A percentile compares a stretch with the other conserved stretches of the same genome.
phyloP scores from a whole-genome alignment of 2,797 vertebrate species.

The Vultur gryphus region DNA sequence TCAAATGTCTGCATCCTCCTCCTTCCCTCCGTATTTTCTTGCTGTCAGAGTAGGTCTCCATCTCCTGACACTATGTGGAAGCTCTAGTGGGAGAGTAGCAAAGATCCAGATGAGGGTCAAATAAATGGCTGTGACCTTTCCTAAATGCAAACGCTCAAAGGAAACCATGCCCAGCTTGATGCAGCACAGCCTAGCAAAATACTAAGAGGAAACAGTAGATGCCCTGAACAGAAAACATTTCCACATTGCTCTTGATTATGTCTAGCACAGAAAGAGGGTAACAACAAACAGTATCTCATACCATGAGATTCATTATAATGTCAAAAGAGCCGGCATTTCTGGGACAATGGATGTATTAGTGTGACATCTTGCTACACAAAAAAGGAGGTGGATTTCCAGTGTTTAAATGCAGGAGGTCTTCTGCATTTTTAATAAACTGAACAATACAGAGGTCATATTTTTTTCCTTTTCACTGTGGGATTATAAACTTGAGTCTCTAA shows the following conservation, averaged over 20 bases:
- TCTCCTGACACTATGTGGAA: not conserved
- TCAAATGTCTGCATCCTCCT: not conserved
- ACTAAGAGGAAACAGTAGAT: not conserved
- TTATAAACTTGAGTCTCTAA: not conserved
- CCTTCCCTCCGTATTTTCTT: not conserved
- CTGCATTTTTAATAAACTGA: not conserved
- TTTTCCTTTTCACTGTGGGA: not conserved
- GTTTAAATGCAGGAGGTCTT: not conserved
- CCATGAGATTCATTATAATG: not conserved
- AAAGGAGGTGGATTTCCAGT: not conserved
- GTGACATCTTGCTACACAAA: not conserved
- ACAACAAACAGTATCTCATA: not conserved
- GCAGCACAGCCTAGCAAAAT: not conserved
- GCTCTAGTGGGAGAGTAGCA: not conserved
- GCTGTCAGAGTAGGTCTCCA: not conserved
- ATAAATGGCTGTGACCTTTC: not conserved
- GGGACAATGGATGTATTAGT: not conserved
- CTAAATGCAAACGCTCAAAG: not conserved
- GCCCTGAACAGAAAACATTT: not conserved
- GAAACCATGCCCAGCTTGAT: not conserved
- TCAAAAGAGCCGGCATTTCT: conserved; percentile 20
- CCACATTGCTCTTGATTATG: not conserved
- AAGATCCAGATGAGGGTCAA: not conserved
- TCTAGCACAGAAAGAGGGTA: not conserved
- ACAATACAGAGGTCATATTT: not conserved